phyloP scores from a whole-genome alignment of 2,797 vertebrate species.

The Amazonetta brasiliensis region DNA sequence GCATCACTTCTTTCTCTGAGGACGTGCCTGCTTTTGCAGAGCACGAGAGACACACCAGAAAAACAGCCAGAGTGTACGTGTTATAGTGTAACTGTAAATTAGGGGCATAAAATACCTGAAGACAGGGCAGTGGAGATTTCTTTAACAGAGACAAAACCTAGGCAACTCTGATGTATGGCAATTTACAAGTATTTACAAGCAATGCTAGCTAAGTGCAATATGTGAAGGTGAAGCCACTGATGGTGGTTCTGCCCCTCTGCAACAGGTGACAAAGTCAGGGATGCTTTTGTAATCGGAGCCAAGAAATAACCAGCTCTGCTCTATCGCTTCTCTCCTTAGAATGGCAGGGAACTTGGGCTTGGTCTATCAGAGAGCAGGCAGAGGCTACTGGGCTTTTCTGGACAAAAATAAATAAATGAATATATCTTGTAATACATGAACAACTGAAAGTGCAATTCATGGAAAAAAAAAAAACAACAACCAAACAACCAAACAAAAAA shows the following conservation, averaged over 20 bases:
- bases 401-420: not conserved
- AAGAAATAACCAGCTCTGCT: not conserved
- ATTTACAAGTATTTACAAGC: not conserved
- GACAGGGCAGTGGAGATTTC: not conserved
- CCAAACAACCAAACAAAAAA: no score
- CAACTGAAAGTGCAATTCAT: not conserved
- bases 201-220: not conserved
- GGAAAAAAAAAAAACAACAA: not conserved
- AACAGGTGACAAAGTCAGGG: not conserved
- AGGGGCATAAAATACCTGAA: not conserved
- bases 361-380: not conserved
- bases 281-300: not conserved
- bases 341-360: not conserved
- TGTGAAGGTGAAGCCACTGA: not conserved
- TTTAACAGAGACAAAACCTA: not conserved
- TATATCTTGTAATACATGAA: not conserved
- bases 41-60: not conserved
- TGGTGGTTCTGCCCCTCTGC: not conserved
- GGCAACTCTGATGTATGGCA: not conserved
- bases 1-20: not conserved
- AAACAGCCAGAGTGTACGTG: rapidly evolving
- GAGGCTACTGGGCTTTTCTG: not conserved
- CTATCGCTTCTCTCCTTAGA: not conserved
- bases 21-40: not conserved
- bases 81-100: not conserved